Base-by-base conservation (phyloP, 2,797 vertebrate species). In the Crocodylus rhombifer region DNA sequence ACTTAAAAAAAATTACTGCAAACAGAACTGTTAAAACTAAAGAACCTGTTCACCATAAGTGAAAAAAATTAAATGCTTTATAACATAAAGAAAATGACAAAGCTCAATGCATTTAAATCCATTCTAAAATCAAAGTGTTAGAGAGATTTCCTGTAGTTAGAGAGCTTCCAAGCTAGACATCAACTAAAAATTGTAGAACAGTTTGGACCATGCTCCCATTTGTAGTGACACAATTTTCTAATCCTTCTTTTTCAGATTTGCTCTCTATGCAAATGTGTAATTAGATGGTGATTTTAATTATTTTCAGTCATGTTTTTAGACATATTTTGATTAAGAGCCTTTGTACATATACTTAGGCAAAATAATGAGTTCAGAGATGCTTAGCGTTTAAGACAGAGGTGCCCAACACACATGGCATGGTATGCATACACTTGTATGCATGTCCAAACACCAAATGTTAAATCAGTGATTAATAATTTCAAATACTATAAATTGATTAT, bases 1-100 rank as follows among this genome's bases (percentile, higher is more conserved):
- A 93, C 5, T 30, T 56, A 82, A 78, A 77, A 10, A 62, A 6
- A 36, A 67, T 4, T 60, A 90, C 56, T 17, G 2, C 36, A 88
- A 20, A 65, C 23, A 28, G 2, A 81, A 62, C 4, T n/a, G 58
- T 81, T 67, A 36, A 80, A 57, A 87, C 62, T 87, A 90, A 76
- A 14, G 1, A 90, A 10, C 6, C 77, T 1, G 25, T 17, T 85
- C 83, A 42, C 18, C 13, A 73, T 51, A 91, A 90, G 26, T 65
- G 13, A 2, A 26, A 36, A n/a, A 75, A 57, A n/a, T 1, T 79
- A 28, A 86, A 77, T 0, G 0, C 57, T 0, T 0, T 28, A 51
- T 62, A 26, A 74, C 15, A 5, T 23, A 82, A 12, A 1, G 64
- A 88, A 2, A 60, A 13, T 2, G 74, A 5, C 2, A 55, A 82